phyloP scores from a whole-genome alignment of 2,797 vertebrate genomes.

The Caiman crocodilus region DNA sequence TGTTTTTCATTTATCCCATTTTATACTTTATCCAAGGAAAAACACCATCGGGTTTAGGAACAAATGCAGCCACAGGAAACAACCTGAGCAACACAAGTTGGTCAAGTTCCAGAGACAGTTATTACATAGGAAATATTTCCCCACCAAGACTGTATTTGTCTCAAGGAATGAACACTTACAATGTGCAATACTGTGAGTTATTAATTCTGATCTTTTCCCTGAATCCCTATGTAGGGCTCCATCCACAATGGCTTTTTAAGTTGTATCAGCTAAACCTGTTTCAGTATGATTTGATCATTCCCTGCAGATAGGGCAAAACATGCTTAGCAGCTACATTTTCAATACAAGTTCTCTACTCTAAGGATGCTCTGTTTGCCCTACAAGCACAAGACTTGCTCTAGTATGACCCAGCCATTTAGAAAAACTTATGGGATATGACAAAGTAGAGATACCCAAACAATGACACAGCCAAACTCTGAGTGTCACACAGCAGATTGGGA shows the following conservation, averaged over 20 bases:
- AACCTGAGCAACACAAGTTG: neutral
- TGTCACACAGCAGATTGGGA: no score
- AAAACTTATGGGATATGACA: no score
- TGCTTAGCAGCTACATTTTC: no score
- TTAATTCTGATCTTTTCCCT: neutral
- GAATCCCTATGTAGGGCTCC: neutral
- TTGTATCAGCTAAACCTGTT: constrained; percentile 1
- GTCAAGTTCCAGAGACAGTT: neutral
- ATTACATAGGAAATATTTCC: rapidly evolving
- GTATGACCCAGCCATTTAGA: neutral
- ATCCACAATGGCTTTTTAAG: neutral
- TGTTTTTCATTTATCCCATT: neutral
- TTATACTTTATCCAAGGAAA: neutral
- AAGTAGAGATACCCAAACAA: no score
- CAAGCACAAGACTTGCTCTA: neutral
- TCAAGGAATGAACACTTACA: neutral
- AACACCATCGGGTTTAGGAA: neutral
- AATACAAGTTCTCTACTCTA: no score
- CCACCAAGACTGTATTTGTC: neutral
- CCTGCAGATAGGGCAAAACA: neutral
- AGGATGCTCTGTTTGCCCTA: no score
- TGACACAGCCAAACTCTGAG: no score
- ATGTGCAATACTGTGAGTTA: neutral
- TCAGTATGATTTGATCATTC: neutral
- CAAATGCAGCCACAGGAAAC: rapidly evolving